Evolutionary conservation across 2,113 vertebrate genomes (phyloP).

Genomic region (Pterocles gutturalis): DNA sequence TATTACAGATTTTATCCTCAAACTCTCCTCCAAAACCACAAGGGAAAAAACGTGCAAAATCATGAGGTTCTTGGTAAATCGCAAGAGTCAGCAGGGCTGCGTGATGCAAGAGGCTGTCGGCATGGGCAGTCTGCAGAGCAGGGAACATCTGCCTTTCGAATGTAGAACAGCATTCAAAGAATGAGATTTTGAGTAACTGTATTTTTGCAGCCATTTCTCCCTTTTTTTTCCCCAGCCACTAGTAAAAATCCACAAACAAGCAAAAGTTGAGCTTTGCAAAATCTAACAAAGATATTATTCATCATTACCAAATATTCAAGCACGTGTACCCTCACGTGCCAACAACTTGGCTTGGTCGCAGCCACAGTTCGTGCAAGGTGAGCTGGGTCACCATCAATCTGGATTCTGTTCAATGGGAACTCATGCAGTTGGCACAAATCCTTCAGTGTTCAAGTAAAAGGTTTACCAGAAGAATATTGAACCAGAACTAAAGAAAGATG

Average conservation of each 20-base stretch:
- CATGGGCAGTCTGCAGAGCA: neutral
- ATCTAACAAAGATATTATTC: neutral
- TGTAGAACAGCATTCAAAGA: neutral
- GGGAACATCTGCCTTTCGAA: neutral
- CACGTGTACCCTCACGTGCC: accelerated
- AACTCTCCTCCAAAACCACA: neutral
- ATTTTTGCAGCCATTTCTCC: neutral
- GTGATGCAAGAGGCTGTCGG: neutral
- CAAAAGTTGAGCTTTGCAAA: neutral
- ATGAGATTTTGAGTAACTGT: neutral
- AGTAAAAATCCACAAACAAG: neutral
- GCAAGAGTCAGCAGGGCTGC: neutral
- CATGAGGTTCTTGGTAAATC: neutral
- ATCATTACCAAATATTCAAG: accelerated
- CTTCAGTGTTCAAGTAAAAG: neutral
- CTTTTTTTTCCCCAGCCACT: neutral
- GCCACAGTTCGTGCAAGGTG: accelerated
- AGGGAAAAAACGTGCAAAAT: neutral
- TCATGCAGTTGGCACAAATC: neutral
- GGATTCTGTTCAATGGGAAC: neutral
- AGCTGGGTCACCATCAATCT: neutral
- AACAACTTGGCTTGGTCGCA: neutral
- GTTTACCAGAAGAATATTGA: neutral
- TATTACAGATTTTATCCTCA: neutral
- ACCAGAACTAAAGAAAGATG: neutral